Conservation (phyloP, 2,888 invertebrate genomes). For the Leucoma salicis region DNA sequence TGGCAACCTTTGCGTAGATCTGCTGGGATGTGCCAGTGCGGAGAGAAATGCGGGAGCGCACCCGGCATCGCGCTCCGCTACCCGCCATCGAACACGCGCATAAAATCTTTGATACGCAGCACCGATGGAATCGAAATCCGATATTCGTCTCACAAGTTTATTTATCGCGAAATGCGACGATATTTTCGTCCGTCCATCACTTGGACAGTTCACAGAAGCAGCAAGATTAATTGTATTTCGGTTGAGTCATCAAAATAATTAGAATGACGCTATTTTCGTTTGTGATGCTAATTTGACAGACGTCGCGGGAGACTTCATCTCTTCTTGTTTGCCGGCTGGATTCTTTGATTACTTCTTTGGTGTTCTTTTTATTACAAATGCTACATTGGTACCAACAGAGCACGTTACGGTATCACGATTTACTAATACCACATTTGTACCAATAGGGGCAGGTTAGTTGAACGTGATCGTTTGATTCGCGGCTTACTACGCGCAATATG, state of each 20-base stretch:
- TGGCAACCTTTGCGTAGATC: constrained; percentile 20
- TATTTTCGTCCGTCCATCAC: constrained; percentile 80
- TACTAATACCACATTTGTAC: constrained; percentile 39
- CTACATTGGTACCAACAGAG: no score
- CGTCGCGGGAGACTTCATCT: constrained; percentile 79
- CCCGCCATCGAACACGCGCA: constrained; percentile 59
- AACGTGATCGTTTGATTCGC: constrained; percentile 19
- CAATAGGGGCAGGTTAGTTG: constrained; percentile 23
- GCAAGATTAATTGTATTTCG: constrained; percentile 82
- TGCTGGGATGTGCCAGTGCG: constrained; percentile 5
- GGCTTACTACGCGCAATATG: constrained; percentile 17
- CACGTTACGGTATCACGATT: constrained; percentile 38
- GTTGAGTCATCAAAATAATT: constrained; percentile 83
- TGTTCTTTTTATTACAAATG: constrained; percentile 43
- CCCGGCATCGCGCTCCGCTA: constrained; percentile 63
- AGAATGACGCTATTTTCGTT: constrained; percentile 82
- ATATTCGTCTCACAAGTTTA: constrained; percentile 75
- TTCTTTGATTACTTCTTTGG: constrained; percentile 72
- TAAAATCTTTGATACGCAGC: constrained; percentile 78
- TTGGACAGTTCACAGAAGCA: constrained; percentile 80
- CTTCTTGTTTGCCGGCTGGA: constrained; percentile 64
- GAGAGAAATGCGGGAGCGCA: constrained; percentile 7
- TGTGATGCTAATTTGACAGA: constrained; percentile 81
- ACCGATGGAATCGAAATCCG: constrained; percentile 81
- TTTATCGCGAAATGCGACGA: constrained; percentile 80